phyloP scores from a whole-genome alignment of 2,888 invertebrate genomes.

The Brachypalpus laphriformis region DNA sequence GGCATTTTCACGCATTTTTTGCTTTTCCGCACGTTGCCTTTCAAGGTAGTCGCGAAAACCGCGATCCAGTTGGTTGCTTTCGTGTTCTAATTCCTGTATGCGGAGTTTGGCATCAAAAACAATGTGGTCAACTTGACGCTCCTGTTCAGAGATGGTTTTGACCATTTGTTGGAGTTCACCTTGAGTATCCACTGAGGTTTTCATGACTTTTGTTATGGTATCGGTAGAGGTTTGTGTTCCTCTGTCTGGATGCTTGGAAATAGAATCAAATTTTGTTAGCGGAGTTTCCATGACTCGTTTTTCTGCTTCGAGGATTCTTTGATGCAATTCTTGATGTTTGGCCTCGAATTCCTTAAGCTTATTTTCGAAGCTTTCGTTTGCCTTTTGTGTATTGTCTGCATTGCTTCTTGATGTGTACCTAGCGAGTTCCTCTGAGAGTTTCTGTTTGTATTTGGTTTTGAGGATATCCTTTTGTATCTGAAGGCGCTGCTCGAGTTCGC shows the following conservation, averaged over 20 bases:
- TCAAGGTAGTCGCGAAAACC: conserved; percentile 79
- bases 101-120: conserved; percentile 79
- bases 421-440: conserved; percentile 77
- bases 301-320: conserved; percentile 76
- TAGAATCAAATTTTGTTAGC: not conserved
- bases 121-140: conserved; percentile 77
- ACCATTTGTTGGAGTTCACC: conserved; percentile 66
- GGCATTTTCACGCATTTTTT: conserved; percentile 61
- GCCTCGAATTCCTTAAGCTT: conserved; percentile 78
- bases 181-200: conserved; percentile 1
- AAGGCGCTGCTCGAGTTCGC: conserved; percentile 78
- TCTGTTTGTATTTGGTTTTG: conserved; percentile 79
- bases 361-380: conserved; percentile 78
- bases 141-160: conserved; percentile 74
- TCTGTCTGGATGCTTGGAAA: not conserved
- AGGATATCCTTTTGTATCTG: conserved; percentile 79
- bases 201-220: not conserved
- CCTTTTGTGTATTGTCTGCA: conserved; percentile 68
- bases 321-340: conserved; percentile 77
- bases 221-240: conserved; percentile 42
- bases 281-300: not conserved
- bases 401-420: conserved; percentile 72
- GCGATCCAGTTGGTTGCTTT: conserved; percentile 80
- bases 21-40: conserved; percentile 75
- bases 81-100: conserved; percentile 80